Evolutionary conservation across 2,797 vertebrate species (phyloP), one percentile per base, ranked within the genome.

Genomic region (Siniperca scherzeri): DNA sequence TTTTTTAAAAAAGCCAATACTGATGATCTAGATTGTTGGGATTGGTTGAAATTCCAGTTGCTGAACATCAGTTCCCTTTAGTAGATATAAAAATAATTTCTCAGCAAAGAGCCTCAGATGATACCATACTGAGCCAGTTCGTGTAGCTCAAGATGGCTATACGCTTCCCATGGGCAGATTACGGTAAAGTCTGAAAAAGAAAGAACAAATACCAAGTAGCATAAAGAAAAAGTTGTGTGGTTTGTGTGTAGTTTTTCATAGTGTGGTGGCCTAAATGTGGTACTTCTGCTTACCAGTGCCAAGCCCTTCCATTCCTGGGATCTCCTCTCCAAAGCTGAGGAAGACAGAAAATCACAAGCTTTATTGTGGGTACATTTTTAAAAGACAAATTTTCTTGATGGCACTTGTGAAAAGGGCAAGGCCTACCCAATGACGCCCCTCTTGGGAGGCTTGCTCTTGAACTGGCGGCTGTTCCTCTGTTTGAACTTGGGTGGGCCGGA

Each of bases 81-180:
- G 52, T 65, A 60, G 21, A 81, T 27, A 57, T 2, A 44, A 68
- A 64, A 69, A 57, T 3, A 22, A 42, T 19, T 64, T 67, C 5
- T 72, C 33, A 38, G 22, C 0, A 0, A 27, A 33, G 19, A 70
- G 62, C 9, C 36, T 95, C 96, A 98, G 89, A 98, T 97, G 93
- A 98, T 98, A 42, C 97, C 97, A 0, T 97, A 98, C 84, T 98
- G 97, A 46, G 97, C 96, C 85, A 98, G 92, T 86, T 98, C 97
- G 4, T 98, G 97, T 64, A 98, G 95, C 91, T 99, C 97, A 93
- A 98, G 94, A 87, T 98, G 97, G 91, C 94, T 97, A 93, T 96
- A 96, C n/a, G 97, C 97, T 89, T 98, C 97, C 97, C 98, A 98
- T 0, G 97, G 97, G 75, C 97, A 98, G 94, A 98, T 97, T 86